Evolutionary conservation across 2,888 invertebrate genomes (phyloP), one percentile per base, ranked within the genome.

Genomic region (Nesidiocoris tenuis): DNA sequence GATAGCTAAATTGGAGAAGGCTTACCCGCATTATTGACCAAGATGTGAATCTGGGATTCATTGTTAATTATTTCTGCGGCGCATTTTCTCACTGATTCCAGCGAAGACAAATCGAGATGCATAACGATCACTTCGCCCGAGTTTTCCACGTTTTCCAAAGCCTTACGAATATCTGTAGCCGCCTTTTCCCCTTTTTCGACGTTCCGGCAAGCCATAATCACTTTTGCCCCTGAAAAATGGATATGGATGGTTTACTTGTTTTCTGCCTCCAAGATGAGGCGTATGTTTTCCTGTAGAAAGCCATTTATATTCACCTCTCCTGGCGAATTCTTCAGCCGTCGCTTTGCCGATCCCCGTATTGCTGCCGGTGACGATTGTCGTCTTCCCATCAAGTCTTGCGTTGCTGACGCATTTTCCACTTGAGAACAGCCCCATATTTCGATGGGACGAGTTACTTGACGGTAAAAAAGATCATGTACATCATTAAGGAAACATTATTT

Each of bases 141-240:
- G 54, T 64, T 72, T 17, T 67, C 75, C 2, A 24, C 76, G 1
- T 66, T 17, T 1, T 55, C 72, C 0, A 79, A 66, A 0, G 76
- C 65, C 19, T 79, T 68, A 12, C 79, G 76, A 22, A 81, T 81
- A 1, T 80, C 81, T 0, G 76, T 55, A 1, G 83, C 83, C 7
- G 86, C 85, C 59, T 80, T 78, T 71, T 83, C 81, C 0, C 83
- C 86, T 76, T 83, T 83, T 19, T 81, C 80, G 0, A 82, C 57
- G 80, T 86, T 83, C 66, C 87, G 80, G 79, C 86, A 87, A 0
- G 86, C 87, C 80, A 87, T 78, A 61, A 87, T 84, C 2, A 87
- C 84, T 66, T 80, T 80, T 1, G 83, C 85, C 78, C 85, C 83
- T 80, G 76, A 9, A 61, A 77, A 23, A n/a, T n/a, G n/a, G n/a